Base-by-base conservation (phyloP, 2,797 vertebrate species). In the Rhyacichthys aspro region DNA sequence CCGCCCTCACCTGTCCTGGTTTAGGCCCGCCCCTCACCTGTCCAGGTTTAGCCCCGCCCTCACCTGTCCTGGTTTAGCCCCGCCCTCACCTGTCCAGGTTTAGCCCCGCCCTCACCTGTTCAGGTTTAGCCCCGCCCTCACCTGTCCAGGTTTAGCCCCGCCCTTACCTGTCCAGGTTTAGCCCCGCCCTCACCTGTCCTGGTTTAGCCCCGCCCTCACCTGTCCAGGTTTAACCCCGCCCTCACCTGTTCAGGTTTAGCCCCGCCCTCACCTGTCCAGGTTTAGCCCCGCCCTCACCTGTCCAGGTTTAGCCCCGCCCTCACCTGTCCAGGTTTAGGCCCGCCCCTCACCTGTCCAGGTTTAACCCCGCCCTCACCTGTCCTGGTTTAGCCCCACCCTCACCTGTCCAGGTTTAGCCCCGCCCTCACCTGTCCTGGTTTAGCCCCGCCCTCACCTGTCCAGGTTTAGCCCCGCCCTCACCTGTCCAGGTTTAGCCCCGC, bases 121-220 rank as follows among this genome's bases (percentile, higher is more conserved):
- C n/a, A 6, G 4, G 38, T 11, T n/a, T 6, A 12, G 38, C 12
- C 38, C 38, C 38, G 38, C 38, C 38, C 11, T 33, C 33, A 39
- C 47, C 47, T 34, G 47, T 44, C 43, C 43, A 12, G 44, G 43
- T 43, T 17, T 17, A 17, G 7, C 4, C 15, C 15, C 10, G 15
- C 9, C 14, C 90, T 87, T 82, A 98, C 97, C 94, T 96, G 96
- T 42, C 95, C 97, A 1, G 93, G 90, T 0, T 93, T 94, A 69
- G 96, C 98, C 60, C 96, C 96, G 0, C 98, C 96, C 16, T 98
- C 88, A 0, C 96, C 95, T 78, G 98, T 98, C 89, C 96, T 98
- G 37, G 96, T 96, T 86, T 95, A n/a, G 9, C 15, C 15, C 10
- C 9, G 6, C 14, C 11, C 90, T 87, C 83, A 98, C 97, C 94